Percentiles rank a stretch among this genome's conserved stretches.
phyloP scores from a whole-genome alignment of 2,113 vertebrate species.

The Casuarius casuarius region DNA sequence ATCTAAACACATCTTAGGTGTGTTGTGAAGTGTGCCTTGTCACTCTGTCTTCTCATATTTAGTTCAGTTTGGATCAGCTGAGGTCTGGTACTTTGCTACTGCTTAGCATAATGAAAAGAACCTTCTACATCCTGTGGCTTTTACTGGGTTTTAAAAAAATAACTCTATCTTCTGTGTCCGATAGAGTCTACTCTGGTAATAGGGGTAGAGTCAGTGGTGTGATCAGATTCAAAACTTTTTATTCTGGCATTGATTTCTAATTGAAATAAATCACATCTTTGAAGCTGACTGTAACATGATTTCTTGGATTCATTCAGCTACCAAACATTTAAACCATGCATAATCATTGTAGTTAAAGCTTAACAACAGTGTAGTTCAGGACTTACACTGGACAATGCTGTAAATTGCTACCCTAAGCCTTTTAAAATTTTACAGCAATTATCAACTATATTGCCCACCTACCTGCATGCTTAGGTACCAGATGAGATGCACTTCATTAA shows the following conservation, averaged over 20 bases:
- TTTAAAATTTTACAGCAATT: neutral
- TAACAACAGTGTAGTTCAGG: fast-evolving
- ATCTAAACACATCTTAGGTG: neutral
- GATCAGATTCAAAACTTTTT: neutral
- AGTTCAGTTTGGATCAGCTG: neutral
- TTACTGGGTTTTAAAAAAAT: neutral
- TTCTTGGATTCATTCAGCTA: neutral
- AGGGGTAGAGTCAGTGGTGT: neutral
- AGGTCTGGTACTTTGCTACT: neutral
- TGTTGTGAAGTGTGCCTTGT: neutral
- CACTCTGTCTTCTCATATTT: neutral
- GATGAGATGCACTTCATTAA: neutral
- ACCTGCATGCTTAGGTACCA: neutral
- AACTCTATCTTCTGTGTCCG: neutral
- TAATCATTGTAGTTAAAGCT: neutral
- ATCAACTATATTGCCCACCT: neutral
- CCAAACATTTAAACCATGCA: fast-evolving
- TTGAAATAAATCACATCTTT: neutral
- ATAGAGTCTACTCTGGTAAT: neutral
- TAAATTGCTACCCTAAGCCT: neutral
- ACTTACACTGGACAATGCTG: neutral
- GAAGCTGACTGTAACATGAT: neutral
- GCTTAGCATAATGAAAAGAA: neutral
- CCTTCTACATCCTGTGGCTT: neutral
- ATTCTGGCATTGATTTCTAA: neutral